Conservation (phyloP, 1,140 invertebrate genomes). For the Drosophila subobscura region DNA sequence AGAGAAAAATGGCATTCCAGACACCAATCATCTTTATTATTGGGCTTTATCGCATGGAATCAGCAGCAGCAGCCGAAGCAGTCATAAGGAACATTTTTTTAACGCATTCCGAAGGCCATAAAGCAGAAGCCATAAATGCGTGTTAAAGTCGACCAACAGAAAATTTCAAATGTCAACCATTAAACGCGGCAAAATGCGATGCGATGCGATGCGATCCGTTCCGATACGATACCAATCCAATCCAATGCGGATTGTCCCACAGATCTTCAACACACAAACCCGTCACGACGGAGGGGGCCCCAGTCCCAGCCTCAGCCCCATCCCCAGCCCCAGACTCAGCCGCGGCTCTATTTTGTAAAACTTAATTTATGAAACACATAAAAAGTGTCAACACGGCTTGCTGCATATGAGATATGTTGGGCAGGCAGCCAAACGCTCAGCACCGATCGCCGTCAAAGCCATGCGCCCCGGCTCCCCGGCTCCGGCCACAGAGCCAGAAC, state of each 20-base stretch:
- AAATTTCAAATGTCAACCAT: conserved; percentile 71
- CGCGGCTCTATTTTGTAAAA: conserved; percentile 70
- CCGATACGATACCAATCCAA: neutral
- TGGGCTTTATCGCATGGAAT: conserved; percentile 55
- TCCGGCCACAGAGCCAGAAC: neutral
- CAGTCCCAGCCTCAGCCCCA: conserved; percentile 16
- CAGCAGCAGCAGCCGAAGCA: conserved; percentile 15
- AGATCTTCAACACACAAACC: conserved; percentile 4
- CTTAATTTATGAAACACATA: conserved; percentile 79
- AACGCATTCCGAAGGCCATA: conserved; percentile 70
- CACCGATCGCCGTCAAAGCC: conserved; percentile 16
- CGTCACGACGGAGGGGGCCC: neutral
- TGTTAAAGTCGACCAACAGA: conserved; percentile 70
- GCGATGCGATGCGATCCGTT: neutral
- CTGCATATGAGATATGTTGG: conserved; percentile 74
- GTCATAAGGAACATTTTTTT: conserved; percentile 42
- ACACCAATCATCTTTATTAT: conserved; percentile 76
- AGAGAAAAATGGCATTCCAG: conserved; percentile 59
- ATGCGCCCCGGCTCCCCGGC: conserved; percentile 3
- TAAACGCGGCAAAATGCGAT: conserved; percentile 36
- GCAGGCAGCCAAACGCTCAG: conserved; percentile 25
- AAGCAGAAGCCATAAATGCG: conserved; percentile 76
- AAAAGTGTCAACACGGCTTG: conserved; percentile 78
- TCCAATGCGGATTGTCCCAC: conserved; percentile 37
- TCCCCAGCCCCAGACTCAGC: conserved; percentile 3